Evolutionary conservation across 2,113 vertebrate genomes (phyloP), one percentile per base, ranked within the genome.

Genomic region (Elephas maximus): DNA sequence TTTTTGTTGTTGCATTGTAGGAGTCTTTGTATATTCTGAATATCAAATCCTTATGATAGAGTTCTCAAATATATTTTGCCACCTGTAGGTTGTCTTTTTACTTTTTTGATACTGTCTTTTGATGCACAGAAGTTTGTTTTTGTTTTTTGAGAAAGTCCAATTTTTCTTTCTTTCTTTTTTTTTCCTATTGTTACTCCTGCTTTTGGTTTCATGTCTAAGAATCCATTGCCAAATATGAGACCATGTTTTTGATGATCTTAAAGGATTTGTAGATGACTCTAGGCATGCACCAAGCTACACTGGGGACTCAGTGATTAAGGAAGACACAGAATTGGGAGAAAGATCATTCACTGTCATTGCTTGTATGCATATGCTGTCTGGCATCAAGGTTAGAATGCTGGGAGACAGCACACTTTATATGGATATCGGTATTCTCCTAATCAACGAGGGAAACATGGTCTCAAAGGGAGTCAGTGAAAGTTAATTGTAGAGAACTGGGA

Each of bases 291-390:
- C 37, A 24, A 41, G 9, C 18, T 69, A 53, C 37, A 30, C 5
- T 5, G 45, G 41, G 1, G 4, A 6, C 18, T 8, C 3, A 2
- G 2, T 17, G 41, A 12, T 60, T 51, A 88, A 53, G 28, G 53
- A 45, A 30, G 15, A 69, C 26, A 18, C 0, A 26, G 85, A 51
- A 37, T 51, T 1, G 15, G 26, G 28, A 30, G 65, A n/a, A 73
- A 51, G 41, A 12, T 33, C 4, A 20, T 24, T 8, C 44, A 23
- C 5, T 9, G n/a, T 12, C 2, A 0, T 18, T 5, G 15, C 1
- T 1, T 17, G 1, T 7, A 3, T 21, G 6, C 10, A 71, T 24
- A 0, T 5, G 20, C 8, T 60, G 18, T 69, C 37, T 24, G 23
- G 73, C 11, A 91, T 44, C 17, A 1, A 24, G 76, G 45, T 33